These are phyloP conservation scores for Merodon equestris DNA, from an alignment of 2,888 invertebrate genomes.

Conservation along the genomic window DNA sequence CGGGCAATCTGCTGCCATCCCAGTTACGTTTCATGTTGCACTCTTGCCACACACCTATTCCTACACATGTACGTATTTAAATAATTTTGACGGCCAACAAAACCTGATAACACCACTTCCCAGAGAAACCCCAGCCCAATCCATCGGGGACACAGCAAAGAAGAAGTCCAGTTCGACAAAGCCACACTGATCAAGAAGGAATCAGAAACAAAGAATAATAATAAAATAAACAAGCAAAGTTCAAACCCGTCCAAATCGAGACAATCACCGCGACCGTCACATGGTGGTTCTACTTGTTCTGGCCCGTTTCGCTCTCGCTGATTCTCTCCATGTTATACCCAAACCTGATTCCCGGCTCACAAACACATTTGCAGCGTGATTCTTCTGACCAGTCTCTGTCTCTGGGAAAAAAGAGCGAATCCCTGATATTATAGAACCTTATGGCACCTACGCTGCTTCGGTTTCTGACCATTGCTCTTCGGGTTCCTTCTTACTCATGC, in stretches of 20 bases:
- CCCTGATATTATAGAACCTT: constrained; percentile 32
- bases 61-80: constrained; percentile 51
- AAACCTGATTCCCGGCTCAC: constrained; percentile 53
- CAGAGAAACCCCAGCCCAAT: constrained; percentile 9
- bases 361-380: constrained; percentile 7
- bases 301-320: constrained; percentile 18
- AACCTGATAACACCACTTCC: constrained; percentile 58
- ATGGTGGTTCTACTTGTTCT: constrained; percentile 67
- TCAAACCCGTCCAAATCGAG: constrained; percentile 61
- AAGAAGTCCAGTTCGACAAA: constrained; percentile 38
- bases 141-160: constrained; percentile 57
- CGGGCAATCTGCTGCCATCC: constrained; percentile 18
- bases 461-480: constrained; percentile 20
- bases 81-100: constrained; percentile 66
- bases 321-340: constrained; percentile 7
- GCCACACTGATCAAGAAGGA: neutral
- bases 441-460: constrained; percentile 64
- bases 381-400: neutral
- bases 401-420: neutral
- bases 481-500: constrained; percentile 54
- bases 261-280: constrained; percentile 35
- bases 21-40: constrained; percentile 43
- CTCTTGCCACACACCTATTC: constrained; percentile 23
- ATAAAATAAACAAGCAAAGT: constrained; percentile 47
- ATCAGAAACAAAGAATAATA: neutral